Percentiles rank a stretch among this genome's conserved stretches.
Conservation (phyloP, 2,113 vertebrate genomes). For the Hemiprocne comata region DNA sequence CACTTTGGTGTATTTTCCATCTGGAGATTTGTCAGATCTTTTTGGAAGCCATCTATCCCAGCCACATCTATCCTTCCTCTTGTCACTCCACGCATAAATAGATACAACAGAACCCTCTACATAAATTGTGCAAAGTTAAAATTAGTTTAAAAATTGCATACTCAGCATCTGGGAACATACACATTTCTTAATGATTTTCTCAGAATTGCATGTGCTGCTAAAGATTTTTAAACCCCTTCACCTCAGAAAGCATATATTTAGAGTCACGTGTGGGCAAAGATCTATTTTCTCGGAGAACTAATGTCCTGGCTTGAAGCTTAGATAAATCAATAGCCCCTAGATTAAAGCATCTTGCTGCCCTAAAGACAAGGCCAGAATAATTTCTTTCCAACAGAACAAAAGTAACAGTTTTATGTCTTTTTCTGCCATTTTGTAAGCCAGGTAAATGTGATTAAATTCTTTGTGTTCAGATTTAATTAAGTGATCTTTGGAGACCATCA, state of each 20-base stretch:
- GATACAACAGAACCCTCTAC: not conserved
- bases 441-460: not conserved
- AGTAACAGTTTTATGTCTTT: not conserved
- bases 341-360: conserved; percentile 14
- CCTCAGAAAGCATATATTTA: conserved; percentile 5
- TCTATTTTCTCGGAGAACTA: not conserved
- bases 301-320: not conserved
- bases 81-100: accelerated
- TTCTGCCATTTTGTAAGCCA: not conserved
- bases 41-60: not conserved
- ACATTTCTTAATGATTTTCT: not conserved
- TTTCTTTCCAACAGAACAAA: not conserved
- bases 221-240: conserved; percentile 2
- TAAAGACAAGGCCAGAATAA: not conserved
- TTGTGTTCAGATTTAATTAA: not conserved
- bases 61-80: not conserved
- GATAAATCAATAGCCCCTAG: conserved; percentile 4
- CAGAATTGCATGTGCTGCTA: not conserved
- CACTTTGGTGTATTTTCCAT: not conserved
- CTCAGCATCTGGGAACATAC: not conserved
- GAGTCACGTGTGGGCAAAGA: not conserved
- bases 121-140: not conserved
- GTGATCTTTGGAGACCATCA: not conserved
- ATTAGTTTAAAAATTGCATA: not conserved
- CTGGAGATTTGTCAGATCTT: not conserved